Evolutionary conservation across 2,113 vertebrate genomes (phyloP).

Genomic region (Tympanuchus pallidicinctus): DNA sequence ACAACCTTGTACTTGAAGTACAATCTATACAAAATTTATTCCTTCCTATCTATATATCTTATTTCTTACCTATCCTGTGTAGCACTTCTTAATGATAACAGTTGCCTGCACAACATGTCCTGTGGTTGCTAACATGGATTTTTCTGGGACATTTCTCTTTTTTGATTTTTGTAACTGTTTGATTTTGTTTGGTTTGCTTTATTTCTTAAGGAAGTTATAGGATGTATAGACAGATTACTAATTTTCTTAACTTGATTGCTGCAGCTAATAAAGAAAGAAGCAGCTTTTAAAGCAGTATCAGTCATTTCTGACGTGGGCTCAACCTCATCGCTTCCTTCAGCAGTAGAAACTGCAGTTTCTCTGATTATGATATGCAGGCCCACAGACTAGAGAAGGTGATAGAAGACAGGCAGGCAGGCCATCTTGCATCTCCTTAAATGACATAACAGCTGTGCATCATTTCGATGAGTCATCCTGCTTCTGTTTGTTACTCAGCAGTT

Average conservation of each 20-base stretch:
- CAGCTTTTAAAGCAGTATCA: neutral
- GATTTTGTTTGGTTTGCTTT: neutral
- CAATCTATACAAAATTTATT: neutral
- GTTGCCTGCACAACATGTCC: neutral
- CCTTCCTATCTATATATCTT: fast-evolving
- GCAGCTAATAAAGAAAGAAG: neutral
- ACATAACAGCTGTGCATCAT: neutral
- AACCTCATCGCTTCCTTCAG: neutral
- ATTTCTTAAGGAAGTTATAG: fast-evolving
- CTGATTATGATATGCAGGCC: neutral
- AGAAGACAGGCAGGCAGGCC: neutral
- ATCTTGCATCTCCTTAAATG: neutral
- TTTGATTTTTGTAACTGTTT: neutral
- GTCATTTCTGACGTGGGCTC: neutral
- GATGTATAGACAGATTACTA: neutral
- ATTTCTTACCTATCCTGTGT: neutral
- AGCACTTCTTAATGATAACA: neutral
- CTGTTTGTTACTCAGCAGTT: neutral
- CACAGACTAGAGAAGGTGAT: neutral
- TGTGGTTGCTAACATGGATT: neutral
- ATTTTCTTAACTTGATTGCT: neutral
- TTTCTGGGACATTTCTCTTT: neutral
- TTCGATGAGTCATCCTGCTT: neutral
- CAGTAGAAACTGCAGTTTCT: neutral
- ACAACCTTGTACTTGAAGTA: neutral